These are phyloP conservation scores for Halichondria panicea DNA, from an alignment of 37 sponge, comb jelly and placozoan species.

Conservation along the genomic window DNA sequence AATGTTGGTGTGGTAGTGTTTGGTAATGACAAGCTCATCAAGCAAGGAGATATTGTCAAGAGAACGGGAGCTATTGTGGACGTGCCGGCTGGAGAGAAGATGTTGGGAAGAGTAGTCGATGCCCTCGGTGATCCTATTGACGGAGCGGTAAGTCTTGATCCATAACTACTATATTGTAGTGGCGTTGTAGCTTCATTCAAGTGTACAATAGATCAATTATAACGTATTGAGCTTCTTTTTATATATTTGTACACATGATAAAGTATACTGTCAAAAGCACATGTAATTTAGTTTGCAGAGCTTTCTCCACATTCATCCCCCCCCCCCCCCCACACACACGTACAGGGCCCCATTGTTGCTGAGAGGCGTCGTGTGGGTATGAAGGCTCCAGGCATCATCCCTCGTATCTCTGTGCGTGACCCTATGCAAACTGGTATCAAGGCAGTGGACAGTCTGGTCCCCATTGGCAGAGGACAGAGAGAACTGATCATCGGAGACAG, in stretches of 20 bases:
- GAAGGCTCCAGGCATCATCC: conserved; percentile 99
- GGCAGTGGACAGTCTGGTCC: conserved; percentile 97
- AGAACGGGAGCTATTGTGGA: conserved; percentile 99
- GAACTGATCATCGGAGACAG: conserved; percentile 99
- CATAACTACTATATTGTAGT: too few relatives aligned
- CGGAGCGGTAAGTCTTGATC: conserved; percentile 70
- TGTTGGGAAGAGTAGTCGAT: conserved; percentile 96
- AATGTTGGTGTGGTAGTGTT: conserved; percentile 99
- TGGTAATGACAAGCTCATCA: conserved; percentile 99
- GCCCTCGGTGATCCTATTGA: conserved; percentile 97
- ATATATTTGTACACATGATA: conserved; percentile 13
- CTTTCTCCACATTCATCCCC: background rate
- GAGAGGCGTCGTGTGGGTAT: conserved; percentile 86
- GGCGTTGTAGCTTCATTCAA: too few relatives aligned
- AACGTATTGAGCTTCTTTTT: background rate
- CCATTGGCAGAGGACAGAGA: conserved; percentile 98
- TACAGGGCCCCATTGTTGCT: conserved; percentile 83
- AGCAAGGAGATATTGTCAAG: conserved; percentile 97
- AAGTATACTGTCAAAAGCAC: background rate
- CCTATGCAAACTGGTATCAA: conserved; percentile 99
- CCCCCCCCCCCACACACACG: background rate
- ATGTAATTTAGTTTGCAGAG: background rate
- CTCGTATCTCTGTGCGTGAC: conserved; percentile 94
- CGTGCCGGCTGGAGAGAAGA: conserved; percentile 88
- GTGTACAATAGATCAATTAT: too few relatives aligned